Base-by-base conservation (phyloP, 2,888 invertebrate genomes). In the Cerastoderma edule region DNA sequence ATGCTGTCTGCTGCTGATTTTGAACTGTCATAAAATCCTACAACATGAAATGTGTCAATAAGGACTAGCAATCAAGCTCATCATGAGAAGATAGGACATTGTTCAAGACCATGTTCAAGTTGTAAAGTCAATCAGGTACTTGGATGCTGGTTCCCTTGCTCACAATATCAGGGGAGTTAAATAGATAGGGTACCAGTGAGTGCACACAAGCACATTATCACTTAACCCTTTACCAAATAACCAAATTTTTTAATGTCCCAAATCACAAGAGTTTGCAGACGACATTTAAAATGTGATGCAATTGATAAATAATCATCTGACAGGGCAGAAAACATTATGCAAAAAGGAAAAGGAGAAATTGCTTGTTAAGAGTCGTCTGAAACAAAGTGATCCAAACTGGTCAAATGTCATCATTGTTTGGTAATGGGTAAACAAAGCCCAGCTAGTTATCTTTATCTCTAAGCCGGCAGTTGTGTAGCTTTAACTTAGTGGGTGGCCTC, bases 401-500 rank as follows among this genome's bases (percentile, higher is more conserved):
- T 39, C 39, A 39, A 39, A 39, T 6, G 19, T 3, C 39, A 10
- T 39, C n/a, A n/a, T n/a, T n/a, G n/a, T 10, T 39, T 39, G 16
- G 16, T 16, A 39, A 39, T 39, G 8, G 16, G 8, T 39, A 46
- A 46, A 46, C 46, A 46, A 3, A 46, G 16, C 22, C n/a, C n/a
- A n/a, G n/a, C 8, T 8, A 39, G 39, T 13, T 39, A 16, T 13
- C 10, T 50, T 50, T 50, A 16, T 10, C 50, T 16, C 13, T 13
- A 50, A n/a, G 27, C 50, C 27, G 57, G 30, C 57, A 57, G 33
- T 57, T n/a, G 19, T 8, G 57, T 57, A 4, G 3, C 24, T 1
- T 10, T 2, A 6, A n/a, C 19, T 19, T 48, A 65, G 19, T 65
- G 65, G 28, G 48, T 64, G 4, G 69, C 75, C 64, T 90, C 89